A percentile compares a stretch with the other conserved stretches of the same genome.
phyloP scores from a whole-genome alignment of 2,113 vertebrate genomes.

The Herpetotheres cachinnans region DNA sequence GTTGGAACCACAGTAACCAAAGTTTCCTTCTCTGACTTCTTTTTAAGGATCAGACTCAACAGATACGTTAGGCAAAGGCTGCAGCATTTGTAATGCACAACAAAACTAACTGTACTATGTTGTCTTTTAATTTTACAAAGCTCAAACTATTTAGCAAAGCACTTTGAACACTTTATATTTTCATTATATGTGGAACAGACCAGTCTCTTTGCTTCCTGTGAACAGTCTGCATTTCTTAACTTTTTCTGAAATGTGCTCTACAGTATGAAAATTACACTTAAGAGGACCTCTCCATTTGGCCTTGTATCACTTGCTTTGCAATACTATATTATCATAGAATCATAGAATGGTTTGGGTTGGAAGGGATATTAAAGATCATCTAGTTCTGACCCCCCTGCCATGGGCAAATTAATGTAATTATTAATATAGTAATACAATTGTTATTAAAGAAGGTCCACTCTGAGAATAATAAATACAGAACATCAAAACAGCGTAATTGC shows the following conservation, averaged over 20 bases:
- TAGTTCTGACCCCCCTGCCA: too few species aligned
- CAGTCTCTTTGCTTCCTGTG: background rate
- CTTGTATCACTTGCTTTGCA: background rate
- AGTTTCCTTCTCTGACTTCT: background rate
- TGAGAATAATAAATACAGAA: background rate
- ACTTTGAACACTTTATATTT: background rate
- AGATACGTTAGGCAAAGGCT: background rate
- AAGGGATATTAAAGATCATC: too few species aligned
- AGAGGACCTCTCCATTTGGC: background rate
- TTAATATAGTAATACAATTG: background rate
- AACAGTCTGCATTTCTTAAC: background rate
- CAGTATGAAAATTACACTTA: background rate
- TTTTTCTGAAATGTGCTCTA: background rate
- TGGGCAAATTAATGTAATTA: too few species aligned
- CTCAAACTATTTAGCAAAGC: background rate
- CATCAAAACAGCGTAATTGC: background rate
- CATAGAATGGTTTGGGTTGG: too few species aligned
- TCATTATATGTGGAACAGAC: background rate
- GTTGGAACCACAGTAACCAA: background rate
- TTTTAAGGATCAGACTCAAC: background rate
- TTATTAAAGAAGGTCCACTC: background rate
- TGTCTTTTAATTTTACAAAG: background rate
- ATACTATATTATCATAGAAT: background rate
- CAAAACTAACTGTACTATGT: background rate
- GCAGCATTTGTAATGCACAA: background rate